Base-by-base conservation (phyloP, 2,797 vertebrate species). In the Macropodus opercularis region DNA sequence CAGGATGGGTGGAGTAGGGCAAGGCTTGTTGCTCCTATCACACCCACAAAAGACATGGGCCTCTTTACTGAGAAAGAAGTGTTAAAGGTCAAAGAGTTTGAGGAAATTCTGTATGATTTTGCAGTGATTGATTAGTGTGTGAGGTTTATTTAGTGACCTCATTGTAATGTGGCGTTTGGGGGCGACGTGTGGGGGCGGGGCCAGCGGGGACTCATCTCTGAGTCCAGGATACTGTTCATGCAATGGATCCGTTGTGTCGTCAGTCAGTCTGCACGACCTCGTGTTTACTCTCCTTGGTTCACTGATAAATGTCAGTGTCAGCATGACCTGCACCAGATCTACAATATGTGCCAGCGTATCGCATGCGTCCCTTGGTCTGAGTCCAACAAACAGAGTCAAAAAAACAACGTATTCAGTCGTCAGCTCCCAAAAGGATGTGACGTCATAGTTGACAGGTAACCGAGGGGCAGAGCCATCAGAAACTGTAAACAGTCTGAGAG, bases 1-100 rank as follows among this genome's bases (percentile, higher is more conserved):
- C 63, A 69, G 72, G 79, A 79, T 81, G 85, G 85, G 79, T 83
- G 84, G 79, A 72, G 77, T 10, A 59, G 69, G 69, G 80, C 64
- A 64, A 68, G 74, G 52, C 41, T 69, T 48, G 67, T 48, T 39
- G 61, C 50, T 63, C 21, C 59, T 77, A 71, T 84, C 69, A 76
- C 63, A 47, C 55, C 55, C 60, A 67, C 62, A 80, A 70, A 77
- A 61, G 64, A 46, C 31, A 35, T 2, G 11, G 51, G 65, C 68
- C 51, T 55, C 42, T 57, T 69, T 56, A 23, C 47, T 51, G 22
- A 56, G 59, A 75, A 50, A 35, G 26, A 72, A 66, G 47, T 27
- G 70, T 65, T 50, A 64, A 74, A 72, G 31, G 51, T 59, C 50
- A 60, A 63, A 63, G 53, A n/a, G n/a, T n/a, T n/a, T n/a, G n/a